phyloP scores from a whole-genome alignment of 2,113 vertebrate species.

The Circaetus cinerascens region DNA sequence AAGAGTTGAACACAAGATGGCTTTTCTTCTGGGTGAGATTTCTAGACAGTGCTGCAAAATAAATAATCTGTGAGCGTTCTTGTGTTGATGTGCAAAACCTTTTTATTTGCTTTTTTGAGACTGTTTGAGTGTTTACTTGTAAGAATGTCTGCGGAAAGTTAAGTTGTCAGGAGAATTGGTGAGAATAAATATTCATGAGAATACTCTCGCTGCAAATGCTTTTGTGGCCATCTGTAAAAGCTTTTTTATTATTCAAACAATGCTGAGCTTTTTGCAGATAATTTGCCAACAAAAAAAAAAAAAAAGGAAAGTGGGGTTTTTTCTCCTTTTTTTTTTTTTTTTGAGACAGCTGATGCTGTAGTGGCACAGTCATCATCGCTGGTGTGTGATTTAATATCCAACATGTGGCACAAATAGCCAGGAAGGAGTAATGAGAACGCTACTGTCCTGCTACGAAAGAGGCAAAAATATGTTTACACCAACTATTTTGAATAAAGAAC shows the following conservation, averaged over 20 bases:
- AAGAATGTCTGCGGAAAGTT: constrained; percentile 10
- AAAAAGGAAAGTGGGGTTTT: accelerated
- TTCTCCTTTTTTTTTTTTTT: background rate
- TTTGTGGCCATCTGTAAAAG: constrained; percentile 47
- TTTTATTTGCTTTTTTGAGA: constrained; percentile 8
- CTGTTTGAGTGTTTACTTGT: background rate
- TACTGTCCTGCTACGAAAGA: background rate
- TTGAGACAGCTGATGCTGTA: background rate
- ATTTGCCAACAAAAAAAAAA: background rate
- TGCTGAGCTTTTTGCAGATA: constrained; percentile 29
- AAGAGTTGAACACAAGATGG: constrained; percentile 24
- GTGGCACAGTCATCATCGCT: background rate
- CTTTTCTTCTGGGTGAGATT: constrained; percentile 20
- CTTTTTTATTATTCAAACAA: constrained; percentile 55
- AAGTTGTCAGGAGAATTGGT: constrained; percentile 29
- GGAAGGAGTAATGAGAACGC: background rate
- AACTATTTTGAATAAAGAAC: background rate
- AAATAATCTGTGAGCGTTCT: background rate
- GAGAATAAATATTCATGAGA: constrained; percentile 63
- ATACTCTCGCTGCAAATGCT: background rate
- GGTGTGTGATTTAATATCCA: background rate
- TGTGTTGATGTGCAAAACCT: constrained; percentile 10
- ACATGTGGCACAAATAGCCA: background rate
- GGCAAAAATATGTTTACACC: background rate
- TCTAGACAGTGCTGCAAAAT: background rate